Evolutionary conservation across 2,888 invertebrate species (phyloP).

Genomic region (Nebria brevicollis): DNA sequence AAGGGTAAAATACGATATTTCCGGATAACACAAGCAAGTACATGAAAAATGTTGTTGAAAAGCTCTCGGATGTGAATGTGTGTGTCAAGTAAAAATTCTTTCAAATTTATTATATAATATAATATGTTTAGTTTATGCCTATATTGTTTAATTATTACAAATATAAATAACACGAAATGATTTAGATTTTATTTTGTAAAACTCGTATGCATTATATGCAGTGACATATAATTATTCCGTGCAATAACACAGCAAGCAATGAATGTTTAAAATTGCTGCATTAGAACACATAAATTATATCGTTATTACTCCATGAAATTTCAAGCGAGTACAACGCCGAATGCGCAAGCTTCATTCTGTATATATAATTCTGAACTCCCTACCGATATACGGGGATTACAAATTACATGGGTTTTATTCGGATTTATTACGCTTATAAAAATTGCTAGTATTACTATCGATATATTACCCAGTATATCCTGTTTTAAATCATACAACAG

Average conservation of each 20-base stretch:
- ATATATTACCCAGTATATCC: background rate
- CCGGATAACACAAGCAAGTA: background rate
- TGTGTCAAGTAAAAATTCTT: no score
- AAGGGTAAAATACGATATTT: background rate
- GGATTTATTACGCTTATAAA: constrained; percentile 7
- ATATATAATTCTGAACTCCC: background rate
- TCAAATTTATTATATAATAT: no score
- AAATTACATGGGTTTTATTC: constrained; percentile 11
- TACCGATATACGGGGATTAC: constrained; percentile 7
- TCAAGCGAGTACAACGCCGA: background rate
- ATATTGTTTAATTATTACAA: no score
- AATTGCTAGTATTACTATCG: background rate
- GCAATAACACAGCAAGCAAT: constrained; percentile 19
- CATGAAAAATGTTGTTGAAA: background rate
- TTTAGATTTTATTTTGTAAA: background rate
- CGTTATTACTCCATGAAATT: constrained; percentile 14
- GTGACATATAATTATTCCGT: constrained; percentile 22
- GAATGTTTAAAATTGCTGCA: constrained; percentile 33
- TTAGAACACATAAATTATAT: constrained; percentile 18
- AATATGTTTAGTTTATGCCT: no score
- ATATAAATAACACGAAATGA: no score
- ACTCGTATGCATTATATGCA: background rate
- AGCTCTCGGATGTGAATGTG: background rate
- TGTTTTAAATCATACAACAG: background rate
- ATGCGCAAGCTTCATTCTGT: background rate